Conservation (phyloP, 2,797 vertebrate species). For the Triplophysa bombifrons region DNA sequence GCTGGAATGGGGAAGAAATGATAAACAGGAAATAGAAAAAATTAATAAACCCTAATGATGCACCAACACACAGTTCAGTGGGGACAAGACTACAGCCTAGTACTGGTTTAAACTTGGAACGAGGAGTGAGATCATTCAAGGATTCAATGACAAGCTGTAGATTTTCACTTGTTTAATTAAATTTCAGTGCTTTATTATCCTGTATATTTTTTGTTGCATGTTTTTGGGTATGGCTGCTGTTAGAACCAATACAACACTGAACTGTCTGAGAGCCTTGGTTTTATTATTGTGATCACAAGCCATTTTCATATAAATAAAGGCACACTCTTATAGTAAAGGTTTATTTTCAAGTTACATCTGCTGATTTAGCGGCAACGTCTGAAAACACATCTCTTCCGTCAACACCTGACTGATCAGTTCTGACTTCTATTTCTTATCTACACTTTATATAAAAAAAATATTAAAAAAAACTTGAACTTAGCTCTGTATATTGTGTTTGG, state of each 20-base stretch:
- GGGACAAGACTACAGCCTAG: background rate
- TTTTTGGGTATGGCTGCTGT: slow-evolving; percentile 77
- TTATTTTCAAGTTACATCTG: background rate
- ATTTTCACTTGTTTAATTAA: background rate
- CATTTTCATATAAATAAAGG: slow-evolving; percentile 76
- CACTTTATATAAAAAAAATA: no score
- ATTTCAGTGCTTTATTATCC: background rate
- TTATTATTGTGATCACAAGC: slow-evolving; percentile 76
- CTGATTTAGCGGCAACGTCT: background rate
- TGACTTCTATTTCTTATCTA: no score
- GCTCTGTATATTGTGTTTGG: no score
- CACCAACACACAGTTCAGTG: background rate
- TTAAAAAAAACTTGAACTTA: no score
- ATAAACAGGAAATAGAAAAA: slow-evolving; percentile 12
- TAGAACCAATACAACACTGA: slow-evolving; percentile 75
- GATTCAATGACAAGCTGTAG: background rate
- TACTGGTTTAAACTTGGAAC: background rate
- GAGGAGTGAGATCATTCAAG: background rate
- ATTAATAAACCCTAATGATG: background rate
- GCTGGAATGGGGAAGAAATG: slow-evolving; percentile 5
- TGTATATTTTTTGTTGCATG: slow-evolving; percentile 64
- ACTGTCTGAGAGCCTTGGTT: slow-evolving; percentile 73
- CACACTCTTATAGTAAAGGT: background rate
- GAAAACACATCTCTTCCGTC: no score
- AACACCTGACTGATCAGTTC: no score